Percentiles rank a stretch among this genome's conserved stretches.
phyloP scores from a whole-genome alignment of 37 sponge, comb jelly and placozoan species.

The Hormiphora californensis region DNA sequence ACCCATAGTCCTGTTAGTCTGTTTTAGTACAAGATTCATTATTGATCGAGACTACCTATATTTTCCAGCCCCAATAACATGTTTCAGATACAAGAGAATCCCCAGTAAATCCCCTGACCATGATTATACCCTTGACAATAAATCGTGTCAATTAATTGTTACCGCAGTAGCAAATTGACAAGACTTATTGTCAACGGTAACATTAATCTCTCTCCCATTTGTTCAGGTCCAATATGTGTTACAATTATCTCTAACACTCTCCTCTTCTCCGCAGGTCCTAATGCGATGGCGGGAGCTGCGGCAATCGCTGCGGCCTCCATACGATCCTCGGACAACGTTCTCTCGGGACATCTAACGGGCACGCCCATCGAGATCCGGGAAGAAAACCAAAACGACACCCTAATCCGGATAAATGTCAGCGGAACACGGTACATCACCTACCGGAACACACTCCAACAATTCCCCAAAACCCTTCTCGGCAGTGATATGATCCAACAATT shows the following conservation, averaged over 20 bases:
- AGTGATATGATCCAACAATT: neutral
- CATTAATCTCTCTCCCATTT: no score
- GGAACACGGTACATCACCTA: constrained; percentile 49
- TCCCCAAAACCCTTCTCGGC: constrained; percentile 47
- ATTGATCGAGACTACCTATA: no score
- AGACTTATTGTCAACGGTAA: no score
- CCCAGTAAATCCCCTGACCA: no score
- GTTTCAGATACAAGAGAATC: no score
- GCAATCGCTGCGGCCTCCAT: constrained; percentile 49
- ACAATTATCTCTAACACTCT: neutral
- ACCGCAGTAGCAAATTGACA: no score
- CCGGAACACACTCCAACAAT: constrained; percentile 37
- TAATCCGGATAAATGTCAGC: constrained; percentile 52
- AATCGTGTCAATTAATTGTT: no score
- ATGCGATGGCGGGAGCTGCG: constrained; percentile 45
- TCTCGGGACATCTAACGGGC: constrained; percentile 1
- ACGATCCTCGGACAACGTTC: constrained; percentile 7
- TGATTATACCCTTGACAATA: no score
- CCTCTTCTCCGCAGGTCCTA: constrained; percentile 49
- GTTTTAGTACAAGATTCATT: no score
- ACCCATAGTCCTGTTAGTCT: no score
- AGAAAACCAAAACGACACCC: constrained; percentile 37
- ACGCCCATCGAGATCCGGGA: constrained; percentile 46
- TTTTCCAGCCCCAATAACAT: no score
- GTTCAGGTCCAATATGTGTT: no score